phyloP scores from a whole-genome alignment of 2,113 vertebrate species.

The Melanocharis versteri region DNA sequence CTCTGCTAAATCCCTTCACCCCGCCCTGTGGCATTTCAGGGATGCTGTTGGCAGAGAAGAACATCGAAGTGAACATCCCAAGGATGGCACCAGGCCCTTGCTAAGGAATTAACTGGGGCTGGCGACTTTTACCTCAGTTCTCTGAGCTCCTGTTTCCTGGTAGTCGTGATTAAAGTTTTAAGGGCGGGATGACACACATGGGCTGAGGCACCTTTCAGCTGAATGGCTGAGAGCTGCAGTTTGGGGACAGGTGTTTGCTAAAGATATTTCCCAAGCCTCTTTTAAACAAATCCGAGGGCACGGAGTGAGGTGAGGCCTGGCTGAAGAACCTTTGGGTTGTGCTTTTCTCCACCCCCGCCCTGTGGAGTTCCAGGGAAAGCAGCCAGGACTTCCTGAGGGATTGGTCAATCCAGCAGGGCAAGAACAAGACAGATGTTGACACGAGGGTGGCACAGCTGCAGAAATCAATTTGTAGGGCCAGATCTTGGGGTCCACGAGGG shows the following conservation, averaged over 20 bases:
- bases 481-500: rapidly evolving
- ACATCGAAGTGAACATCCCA: background rate
- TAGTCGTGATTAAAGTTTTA: background rate
- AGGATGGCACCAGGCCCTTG: background rate
- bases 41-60: background rate
- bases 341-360: background rate
- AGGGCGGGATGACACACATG: background rate
- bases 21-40: background rate
- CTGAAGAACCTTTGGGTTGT: too few species aligned
- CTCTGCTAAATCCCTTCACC: background rate
- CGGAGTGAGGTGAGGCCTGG: background rate
- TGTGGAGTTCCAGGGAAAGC: background rate
- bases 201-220: background rate
- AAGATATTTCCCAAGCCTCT: background rate
- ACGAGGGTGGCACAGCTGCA: background rate
- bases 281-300: background rate
- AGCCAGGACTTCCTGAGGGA: background rate
- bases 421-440: background rate
- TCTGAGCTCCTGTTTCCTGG: background rate
- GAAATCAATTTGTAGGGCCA: background rate
- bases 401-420: background rate
- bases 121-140: background rate
- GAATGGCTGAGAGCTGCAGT: background rate
- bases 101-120: background rate
- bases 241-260: background rate